A percentile compares a stretch with the other conserved stretches of the same genome.
These are phyloP conservation scores for Semnornis frantzii DNA, from an alignment of 2,113 vertebrate genomes.

Conservation along the genomic window DNA sequence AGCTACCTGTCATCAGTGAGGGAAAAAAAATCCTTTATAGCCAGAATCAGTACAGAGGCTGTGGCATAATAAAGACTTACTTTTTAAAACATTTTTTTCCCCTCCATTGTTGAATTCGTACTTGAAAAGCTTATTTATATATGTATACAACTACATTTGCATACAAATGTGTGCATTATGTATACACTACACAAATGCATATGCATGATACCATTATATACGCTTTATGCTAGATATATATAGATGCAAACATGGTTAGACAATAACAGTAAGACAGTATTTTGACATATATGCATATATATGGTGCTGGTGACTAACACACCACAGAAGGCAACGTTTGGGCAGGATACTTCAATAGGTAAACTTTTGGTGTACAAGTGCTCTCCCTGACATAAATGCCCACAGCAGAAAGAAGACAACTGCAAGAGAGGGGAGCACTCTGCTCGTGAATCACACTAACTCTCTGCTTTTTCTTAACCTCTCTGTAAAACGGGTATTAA, in stretches of 20 bases:
- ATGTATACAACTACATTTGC: not conserved
- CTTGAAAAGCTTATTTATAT: not conserved
- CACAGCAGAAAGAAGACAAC: rapidly evolving
- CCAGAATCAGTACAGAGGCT: not conserved
- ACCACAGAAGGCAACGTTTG: not conserved
- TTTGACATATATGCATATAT: not conserved
- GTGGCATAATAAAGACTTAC: not conserved
- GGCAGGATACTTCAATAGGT: not conserved
- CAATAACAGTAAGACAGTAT: not conserved
- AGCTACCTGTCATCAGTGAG: conserved; percentile 24
- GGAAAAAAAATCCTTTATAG: not conserved
- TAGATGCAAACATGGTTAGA: not conserved
- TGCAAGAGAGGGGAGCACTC: not conserved
- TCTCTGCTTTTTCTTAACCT: not conserved
- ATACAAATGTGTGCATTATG: not conserved
- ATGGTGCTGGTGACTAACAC: not conserved
- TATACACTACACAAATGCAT: not conserved
- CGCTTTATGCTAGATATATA: not conserved
- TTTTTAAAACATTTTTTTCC: not conserved
- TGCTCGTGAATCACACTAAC: not conserved
- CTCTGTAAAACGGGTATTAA: not conserved
- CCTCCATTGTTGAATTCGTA: not conserved
- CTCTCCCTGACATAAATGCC: rapidly evolving
- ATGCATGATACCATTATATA: not conserved
- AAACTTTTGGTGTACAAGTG: not conserved